These are phyloP conservation scores for Poecilia picta DNA, from an alignment of 2,797 vertebrate genomes.

Conservation along the genomic window DNA sequence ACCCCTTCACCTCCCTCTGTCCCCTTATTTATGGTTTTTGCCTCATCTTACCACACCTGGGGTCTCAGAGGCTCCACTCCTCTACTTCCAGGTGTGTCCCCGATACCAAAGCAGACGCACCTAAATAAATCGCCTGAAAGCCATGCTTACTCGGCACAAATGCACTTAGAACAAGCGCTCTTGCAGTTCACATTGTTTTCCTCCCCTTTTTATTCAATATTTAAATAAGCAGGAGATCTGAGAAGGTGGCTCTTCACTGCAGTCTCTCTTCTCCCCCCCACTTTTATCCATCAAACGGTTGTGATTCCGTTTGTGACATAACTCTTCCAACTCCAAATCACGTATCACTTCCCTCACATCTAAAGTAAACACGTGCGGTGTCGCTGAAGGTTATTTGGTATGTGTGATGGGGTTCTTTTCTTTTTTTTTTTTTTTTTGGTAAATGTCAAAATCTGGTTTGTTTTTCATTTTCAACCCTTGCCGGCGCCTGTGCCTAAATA, in stretches of 20 bases:
- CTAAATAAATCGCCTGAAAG: conserved; percentile 7
- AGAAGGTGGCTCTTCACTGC: conserved; percentile 38
- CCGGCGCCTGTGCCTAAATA: conserved; percentile 31
- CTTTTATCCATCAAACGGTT: conserved; percentile 40
- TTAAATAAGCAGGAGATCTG: conserved; percentile 66
- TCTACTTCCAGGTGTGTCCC: conserved; percentile 54
- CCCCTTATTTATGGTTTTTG: conserved; percentile 11
- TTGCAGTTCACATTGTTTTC: conserved; percentile 38
- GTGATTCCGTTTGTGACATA: conserved; percentile 56
- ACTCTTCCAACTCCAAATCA: conserved; percentile 58
- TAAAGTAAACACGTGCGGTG: conserved; percentile 28
- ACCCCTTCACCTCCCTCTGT: neutral
- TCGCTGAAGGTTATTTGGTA: conserved; percentile 57
- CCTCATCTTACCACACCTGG: conserved; percentile 56
- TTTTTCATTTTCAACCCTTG: conserved; percentile 39
- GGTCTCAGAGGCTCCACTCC: conserved; percentile 36
- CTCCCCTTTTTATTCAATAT: conserved; percentile 63
- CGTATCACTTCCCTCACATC: conserved; percentile 54
- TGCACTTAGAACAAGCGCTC: neutral
- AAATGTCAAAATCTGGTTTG: conserved; percentile 62
- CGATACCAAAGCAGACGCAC: conserved; percentile 30
- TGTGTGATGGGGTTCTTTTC: conserved; percentile 13
- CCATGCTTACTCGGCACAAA: neutral
- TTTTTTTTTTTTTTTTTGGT: neutral
- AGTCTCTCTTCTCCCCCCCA: conserved; percentile 28